Evolutionary conservation across 1,140 invertebrate species (phyloP).

Genomic region (Heliconius hewitsoni): DNA sequence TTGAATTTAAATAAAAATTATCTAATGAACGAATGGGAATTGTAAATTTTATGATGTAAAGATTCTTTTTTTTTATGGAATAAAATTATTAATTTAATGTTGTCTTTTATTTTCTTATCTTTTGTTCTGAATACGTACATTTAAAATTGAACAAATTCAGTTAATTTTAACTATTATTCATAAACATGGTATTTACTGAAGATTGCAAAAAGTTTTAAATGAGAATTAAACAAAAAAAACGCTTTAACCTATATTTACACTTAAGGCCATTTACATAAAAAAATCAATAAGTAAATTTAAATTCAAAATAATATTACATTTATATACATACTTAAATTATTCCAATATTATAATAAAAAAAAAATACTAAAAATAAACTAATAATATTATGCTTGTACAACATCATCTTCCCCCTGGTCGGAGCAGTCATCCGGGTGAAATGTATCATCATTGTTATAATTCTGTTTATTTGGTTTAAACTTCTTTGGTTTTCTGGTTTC

Average conservation of each 20-base stretch:
- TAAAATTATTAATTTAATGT: constrained; percentile 44
- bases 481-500: constrained; percentile 35
- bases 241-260: too few relatives aligned
- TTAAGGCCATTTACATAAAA: too few relatives aligned
- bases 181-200: too few relatives aligned
- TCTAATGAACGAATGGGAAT: constrained; percentile 22
- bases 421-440: constrained; percentile 67
- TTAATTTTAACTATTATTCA: too few relatives aligned
- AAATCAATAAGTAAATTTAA: too few relatives aligned
- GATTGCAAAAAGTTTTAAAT: too few relatives aligned
- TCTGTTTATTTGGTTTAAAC: constrained; percentile 41
- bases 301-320: too few relatives aligned
- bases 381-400: constrained; percentile 2
- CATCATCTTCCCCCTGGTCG: constrained; percentile 55
- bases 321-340: not conserved
- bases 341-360: not conserved
- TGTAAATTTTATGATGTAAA: constrained; percentile 54
- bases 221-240: too few relatives aligned
- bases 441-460: constrained; percentile 64
- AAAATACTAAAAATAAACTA: not conserved
- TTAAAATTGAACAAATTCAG: too few relatives aligned
- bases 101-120: not conserved
- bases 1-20: constrained; percentile 17
- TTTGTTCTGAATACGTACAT: too few relatives aligned
- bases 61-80: constrained; percentile 62